A percentile compares a stretch with the other conserved stretches of the same genome.
Evolutionary conservation across 2,888 invertebrate species (phyloP).

Genomic region (Limnephilus rhombicus): DNA sequence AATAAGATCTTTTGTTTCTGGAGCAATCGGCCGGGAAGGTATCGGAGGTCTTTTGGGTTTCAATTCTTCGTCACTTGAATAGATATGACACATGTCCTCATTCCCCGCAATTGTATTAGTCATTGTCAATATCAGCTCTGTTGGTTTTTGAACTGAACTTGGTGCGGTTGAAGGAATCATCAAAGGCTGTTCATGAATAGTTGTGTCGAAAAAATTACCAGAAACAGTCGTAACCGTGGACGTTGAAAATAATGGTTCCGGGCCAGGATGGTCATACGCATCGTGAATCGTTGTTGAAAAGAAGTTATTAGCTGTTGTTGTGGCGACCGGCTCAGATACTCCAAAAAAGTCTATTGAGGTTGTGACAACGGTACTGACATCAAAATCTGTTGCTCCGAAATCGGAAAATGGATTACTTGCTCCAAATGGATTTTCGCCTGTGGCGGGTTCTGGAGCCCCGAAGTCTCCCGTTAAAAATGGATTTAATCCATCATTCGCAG

Average conservation of each 20-base stretch:
- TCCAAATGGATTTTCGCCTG: slow-evolving; percentile 85
- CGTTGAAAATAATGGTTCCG: slow-evolving; percentile 64
- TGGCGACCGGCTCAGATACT: slow-evolving; percentile 70
- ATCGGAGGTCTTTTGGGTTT: slow-evolving; percentile 73
- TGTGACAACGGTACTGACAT: slow-evolving; percentile 72
- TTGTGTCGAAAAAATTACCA: slow-evolving; percentile 63
- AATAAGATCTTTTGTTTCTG: slow-evolving; percentile 91
- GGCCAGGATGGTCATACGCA: slow-evolving; percentile 55
- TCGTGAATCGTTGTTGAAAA: slow-evolving; percentile 65
- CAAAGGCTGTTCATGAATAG: slow-evolving; percentile 58
- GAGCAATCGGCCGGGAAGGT: slow-evolving; percentile 81
- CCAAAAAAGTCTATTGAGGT: slow-evolving; percentile 75
- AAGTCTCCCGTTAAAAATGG: slow-evolving; percentile 82
- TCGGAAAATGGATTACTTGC: slow-evolving; percentile 85
- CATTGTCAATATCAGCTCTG: slow-evolving; percentile 72
- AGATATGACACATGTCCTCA: slow-evolving; percentile 67
- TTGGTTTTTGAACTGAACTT: slow-evolving; percentile 70
- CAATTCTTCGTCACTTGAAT: slow-evolving; percentile 68
- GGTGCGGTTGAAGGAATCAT: slow-evolving; percentile 49
- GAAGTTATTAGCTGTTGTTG: slow-evolving; percentile 69
- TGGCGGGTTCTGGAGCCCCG: slow-evolving; percentile 68
- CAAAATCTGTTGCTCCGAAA: slow-evolving; percentile 74
- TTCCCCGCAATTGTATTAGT: slow-evolving; percentile 68
- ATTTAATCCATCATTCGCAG: slow-evolving; percentile 79
- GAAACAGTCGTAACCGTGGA: slow-evolving; percentile 57